Evolutionary conservation across 2,888 invertebrate species (phyloP).

Genomic region (Rhamphomyia laevipes): DNA sequence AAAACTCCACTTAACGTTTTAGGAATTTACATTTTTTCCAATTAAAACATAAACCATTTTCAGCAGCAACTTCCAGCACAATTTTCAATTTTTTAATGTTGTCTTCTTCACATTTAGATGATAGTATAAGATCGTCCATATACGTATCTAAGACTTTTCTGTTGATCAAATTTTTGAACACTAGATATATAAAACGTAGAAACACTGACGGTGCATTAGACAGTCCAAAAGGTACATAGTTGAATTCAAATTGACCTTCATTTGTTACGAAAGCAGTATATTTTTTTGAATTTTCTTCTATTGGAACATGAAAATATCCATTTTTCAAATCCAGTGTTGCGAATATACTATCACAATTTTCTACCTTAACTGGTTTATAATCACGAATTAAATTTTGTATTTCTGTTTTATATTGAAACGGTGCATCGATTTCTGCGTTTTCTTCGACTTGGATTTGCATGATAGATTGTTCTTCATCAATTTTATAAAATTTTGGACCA

Average conservation of each 20-base stretch:
- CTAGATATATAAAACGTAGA: neutral
- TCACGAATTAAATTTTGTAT: neutral
- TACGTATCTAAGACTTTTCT: neutral
- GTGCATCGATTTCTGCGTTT: slow-evolving; percentile 1
- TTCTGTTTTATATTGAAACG: neutral
- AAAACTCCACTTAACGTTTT: slow-evolving; percentile 10
- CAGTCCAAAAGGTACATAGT: no score
- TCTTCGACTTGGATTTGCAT: slow-evolving; percentile 3
- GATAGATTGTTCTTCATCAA: neutral
- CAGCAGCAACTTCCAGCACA: slow-evolving; percentile 5
- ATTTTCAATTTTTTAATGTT: slow-evolving; percentile 3
- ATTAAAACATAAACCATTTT: slow-evolving; percentile 8
- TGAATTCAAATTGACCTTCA: neutral
- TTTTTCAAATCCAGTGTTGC: neutral
- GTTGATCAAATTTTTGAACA: neutral
- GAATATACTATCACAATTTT: neutral
- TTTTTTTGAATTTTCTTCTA: neutral
- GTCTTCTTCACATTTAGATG: neutral
- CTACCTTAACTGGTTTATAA: neutral
- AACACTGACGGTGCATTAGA: neutral
- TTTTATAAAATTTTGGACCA: neutral
- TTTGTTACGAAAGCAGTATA: neutral
- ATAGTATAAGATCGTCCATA: slow-evolving; percentile 1
- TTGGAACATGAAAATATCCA: neutral
- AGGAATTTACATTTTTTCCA: slow-evolving; percentile 13